Base-by-base conservation (phyloP, 1,140 invertebrate species). In the Lucilia sericata region DNA sequence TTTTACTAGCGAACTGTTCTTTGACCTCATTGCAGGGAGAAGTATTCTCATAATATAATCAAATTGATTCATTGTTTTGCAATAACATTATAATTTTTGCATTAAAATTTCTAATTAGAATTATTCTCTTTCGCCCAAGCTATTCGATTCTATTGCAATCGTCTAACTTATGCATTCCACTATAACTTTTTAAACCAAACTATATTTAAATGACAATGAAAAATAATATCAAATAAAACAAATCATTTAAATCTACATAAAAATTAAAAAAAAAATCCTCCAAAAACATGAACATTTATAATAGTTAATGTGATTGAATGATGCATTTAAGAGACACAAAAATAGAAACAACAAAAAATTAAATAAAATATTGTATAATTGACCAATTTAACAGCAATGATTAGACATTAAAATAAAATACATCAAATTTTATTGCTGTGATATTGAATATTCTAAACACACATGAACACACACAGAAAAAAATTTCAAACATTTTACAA, bases 311-410 rank as follows among this genome's bases (percentile, higher is more conserved):
- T 55, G 51, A 55, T 55, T 55, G 51, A 55, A 55, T 55, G 51
- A 55, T 55, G 51, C 51, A 55, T 55, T 55, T 55, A 55, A n/a
- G 8, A 12, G 51, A 14, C 51, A 55, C 5, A 55, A 55, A 55
- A 55, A 55, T 42, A 42, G 42, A 42, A 42, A 42, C 42, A 42
- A n/a, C n/a, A 30, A 30, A 42, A 42, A 42, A 42, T 42, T 42
- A 42, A 42, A 42, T 55, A 55, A 55, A 55, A 55, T 55, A 17
- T 55, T 55, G 17, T 55, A 55, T 55, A 55, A 55, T 55, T 55
- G 51, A 55, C 51, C 51, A 55, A 55, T 55, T 55, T 55, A 55
- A 55, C 51, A 55, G 51, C 51, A 55, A 14, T 55, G 51, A 55
- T 55, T 55, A 55, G 51, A 55, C 51, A 55, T 55, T 42, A 42